Evolutionary conservation across 2,113 vertebrate genomes (phyloP).

Genomic region (Camelus dromedarius): DNA sequence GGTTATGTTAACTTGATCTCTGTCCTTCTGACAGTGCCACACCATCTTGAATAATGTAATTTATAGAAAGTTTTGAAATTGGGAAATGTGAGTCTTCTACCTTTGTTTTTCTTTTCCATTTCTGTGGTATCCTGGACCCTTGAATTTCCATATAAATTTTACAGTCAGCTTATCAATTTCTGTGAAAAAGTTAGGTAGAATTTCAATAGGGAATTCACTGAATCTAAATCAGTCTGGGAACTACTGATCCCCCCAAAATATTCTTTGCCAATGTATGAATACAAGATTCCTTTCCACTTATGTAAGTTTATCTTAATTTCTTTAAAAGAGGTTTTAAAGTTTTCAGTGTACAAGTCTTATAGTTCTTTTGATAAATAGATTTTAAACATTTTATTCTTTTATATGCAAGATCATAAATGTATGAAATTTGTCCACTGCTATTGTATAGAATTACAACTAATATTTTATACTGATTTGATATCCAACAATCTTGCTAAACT

Average conservation of each 20-base stretch:
- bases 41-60: too few species aligned
- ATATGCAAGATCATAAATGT: neutral
- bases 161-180: neutral
- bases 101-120: too few species aligned
- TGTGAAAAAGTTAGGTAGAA: neutral
- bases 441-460: neutral
- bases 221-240: neutral
- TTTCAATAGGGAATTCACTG: neutral
- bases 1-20: too few species aligned
- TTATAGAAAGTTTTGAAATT: too few species aligned
- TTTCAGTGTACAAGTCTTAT: neutral
- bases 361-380: neutral
- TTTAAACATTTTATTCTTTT: neutral
- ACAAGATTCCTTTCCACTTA: neutral
- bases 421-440: neutral
- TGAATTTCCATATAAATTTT: neutral
- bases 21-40: too few species aligned
- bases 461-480: neutral
- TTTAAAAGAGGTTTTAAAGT: neutral
- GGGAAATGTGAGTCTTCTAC: too few species aligned
- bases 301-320: neutral
- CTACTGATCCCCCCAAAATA: neutral
- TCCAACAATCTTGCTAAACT: neutral
- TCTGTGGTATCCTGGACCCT: too few species aligned
- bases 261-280: neutral